Conservation (phyloP, 35 echinoderm and acorn worm genomes). For the Apostichopus japonicus region DNA sequence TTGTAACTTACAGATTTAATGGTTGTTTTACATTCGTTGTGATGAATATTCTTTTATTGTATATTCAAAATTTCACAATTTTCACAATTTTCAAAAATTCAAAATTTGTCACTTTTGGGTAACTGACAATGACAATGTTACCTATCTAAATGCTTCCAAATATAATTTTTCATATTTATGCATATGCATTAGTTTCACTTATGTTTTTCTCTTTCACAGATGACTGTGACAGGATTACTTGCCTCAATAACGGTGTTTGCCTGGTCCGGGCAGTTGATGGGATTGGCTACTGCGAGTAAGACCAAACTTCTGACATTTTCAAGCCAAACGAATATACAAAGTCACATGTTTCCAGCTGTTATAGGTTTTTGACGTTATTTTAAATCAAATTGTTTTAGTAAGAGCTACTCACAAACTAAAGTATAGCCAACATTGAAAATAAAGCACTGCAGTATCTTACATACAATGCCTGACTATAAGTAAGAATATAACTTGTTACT, state of each 20-base stretch:
- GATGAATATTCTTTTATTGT: no score
- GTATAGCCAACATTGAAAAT: background rate
- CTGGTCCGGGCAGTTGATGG: background rate
- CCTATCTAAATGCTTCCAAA: no score
- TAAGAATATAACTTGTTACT: background rate
- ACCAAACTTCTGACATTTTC: background rate
- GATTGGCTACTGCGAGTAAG: conserved; percentile 14
- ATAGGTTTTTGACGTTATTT: background rate
- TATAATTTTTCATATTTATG: no score
- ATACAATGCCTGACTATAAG: background rate
- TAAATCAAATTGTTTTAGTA: background rate
- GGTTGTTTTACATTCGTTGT: no score
- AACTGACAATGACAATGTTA: no score
- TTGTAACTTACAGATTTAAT: no score
- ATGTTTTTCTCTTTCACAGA: background rate
- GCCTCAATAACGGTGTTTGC: background rate
- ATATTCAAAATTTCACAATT: no score
- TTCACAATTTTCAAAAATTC: no score
- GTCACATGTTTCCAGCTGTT: background rate
- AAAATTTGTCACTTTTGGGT: no score
- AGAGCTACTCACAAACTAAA: background rate
- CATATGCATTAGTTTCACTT: background rate
- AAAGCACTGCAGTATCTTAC: background rate
- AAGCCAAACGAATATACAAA: background rate
- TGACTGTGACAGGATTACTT: conserved; percentile 15